Percentiles rank a stretch among this genome's conserved stretches.
Conservation (phyloP, 2,797 vertebrate genomes). For the Rhyacichthys aspro region DNA sequence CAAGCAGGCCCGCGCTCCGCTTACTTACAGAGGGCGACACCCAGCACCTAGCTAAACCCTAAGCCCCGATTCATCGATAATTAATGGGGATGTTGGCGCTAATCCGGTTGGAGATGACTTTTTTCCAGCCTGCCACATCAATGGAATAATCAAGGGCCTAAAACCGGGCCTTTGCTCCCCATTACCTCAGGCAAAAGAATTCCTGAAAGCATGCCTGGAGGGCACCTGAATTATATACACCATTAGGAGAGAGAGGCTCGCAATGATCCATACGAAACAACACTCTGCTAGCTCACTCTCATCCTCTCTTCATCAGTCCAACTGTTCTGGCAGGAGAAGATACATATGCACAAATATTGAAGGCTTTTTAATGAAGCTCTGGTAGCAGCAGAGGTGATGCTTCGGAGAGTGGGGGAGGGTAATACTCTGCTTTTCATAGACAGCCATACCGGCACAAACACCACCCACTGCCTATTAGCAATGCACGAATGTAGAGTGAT, state of each 20-base stretch:
- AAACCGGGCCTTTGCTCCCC: slow-evolving; percentile 95
- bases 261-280: slow-evolving; percentile 92
- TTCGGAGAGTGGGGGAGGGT: slow-evolving; percentile 39
- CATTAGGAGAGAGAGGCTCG: slow-evolving; percentile 95
- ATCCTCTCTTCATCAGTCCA: slow-evolving; percentile 33
- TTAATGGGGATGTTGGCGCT: slow-evolving; percentile 99
- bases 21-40: slow-evolving; percentile 81
- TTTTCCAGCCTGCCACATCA: slow-evolving; percentile 97
- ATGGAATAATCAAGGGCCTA: slow-evolving; percentile 99
- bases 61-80: slow-evolving; percentile 95
- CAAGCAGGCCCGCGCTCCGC: slow-evolving; percentile 74
- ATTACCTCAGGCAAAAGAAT: slow-evolving; percentile 99
- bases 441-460: slow-evolving; percentile 38
- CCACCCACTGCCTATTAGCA: slow-evolving; percentile 41
- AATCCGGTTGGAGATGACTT: slow-evolving; percentile 96
- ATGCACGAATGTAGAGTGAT: slow-evolving; percentile 40
- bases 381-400: slow-evolving; percentile 54
- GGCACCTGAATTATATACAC: slow-evolving; percentile 99
- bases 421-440: slow-evolving; percentile 38
- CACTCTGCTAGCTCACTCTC: slow-evolving; percentile 74
- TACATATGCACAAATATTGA: slow-evolving; percentile 93
- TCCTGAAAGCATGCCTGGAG: slow-evolving; percentile 99
- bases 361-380: slow-evolving; percentile 82
- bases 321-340: slow-evolving; percentile 67
- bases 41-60: slow-evolving; percentile 81